phyloP scores from a whole-genome alignment of 2,113 vertebrate genomes.

The Halcyon senegalensis region DNA sequence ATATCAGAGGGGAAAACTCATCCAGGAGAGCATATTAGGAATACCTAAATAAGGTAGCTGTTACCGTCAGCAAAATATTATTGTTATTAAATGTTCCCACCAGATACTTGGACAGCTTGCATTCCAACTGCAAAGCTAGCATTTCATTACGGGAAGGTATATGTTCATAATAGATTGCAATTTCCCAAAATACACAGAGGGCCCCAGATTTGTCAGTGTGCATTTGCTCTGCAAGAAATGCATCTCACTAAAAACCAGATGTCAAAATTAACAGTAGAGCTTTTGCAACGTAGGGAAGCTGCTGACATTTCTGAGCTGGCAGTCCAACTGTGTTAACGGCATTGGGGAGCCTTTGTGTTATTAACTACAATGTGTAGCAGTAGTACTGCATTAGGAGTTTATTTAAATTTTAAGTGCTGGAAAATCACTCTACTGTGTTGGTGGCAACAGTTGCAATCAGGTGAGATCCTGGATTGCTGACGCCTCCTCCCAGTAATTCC shows the following conservation, averaged over 20 bases:
- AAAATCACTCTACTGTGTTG: not conserved
- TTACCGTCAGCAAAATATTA: constrained; percentile 48
- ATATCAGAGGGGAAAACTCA: not conserved
- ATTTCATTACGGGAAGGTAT: constrained; percentile 64
- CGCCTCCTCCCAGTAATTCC: not conserved
- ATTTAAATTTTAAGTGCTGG: constrained; percentile 6
- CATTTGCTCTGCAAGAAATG: constrained; percentile 63
- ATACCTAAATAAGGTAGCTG: constrained; percentile 30
- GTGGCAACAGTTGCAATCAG: not conserved
- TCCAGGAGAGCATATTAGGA: not conserved
- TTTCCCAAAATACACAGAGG: constrained; percentile 68
- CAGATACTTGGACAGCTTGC: constrained; percentile 48
- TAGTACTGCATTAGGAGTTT: constrained; percentile 10
- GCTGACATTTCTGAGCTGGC: constrained; percentile 46
- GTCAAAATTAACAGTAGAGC: constrained; percentile 58
- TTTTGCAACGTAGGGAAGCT: not conserved
- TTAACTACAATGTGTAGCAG: constrained; percentile 16
- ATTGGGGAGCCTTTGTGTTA: constrained; percentile 46
- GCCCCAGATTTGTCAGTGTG: constrained; percentile 50
- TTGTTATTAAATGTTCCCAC: constrained; percentile 60
- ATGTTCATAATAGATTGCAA: constrained; percentile 64
- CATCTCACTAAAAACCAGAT: constrained; percentile 58
- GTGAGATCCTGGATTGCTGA: not conserved
- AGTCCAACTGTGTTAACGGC: constrained; percentile 46
- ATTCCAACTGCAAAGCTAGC: constrained; percentile 37